Evolutionary conservation across 2,113 vertebrate genomes (phyloP), one percentile per base, ranked within the genome.

Genomic region (Hiodon tergisus): DNA sequence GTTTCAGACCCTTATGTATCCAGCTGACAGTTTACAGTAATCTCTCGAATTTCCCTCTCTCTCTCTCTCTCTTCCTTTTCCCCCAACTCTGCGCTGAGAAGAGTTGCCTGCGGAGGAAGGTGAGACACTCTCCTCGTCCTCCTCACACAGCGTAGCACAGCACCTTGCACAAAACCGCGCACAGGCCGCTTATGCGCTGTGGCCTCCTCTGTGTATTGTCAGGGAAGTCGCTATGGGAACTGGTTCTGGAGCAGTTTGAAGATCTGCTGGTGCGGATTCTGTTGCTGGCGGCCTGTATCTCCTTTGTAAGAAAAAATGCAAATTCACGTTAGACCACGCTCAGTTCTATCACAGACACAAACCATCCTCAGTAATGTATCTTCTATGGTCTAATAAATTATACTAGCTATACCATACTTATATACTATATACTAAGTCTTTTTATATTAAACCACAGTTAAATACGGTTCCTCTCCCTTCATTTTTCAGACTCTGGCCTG

Each of bases 231-330:
- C 88, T 93, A 0, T 93, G 90, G 91, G 87, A 86, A 78, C 85
- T 93, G 72, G 86, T 93, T 52, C 54, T 93, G 76, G 91, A 93
- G 66, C 91, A 93, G 83, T 93, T 93, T 81, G 91, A 93, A 79
- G 91, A 93, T 81, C 82, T 93, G 67, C 81, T 93, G 65, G 91
- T 93, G 66, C 86, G 91, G 70, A 93, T 93, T 61, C 67, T 93
- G 75, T 87, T 93, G 55, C 83, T 93, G 71, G 91, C 91, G 3
- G 91, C 91, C 3, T 92, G 90, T 75, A 93, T 93, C 80, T 93
- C 91, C 51, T 93, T 93, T 79, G 91, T 93, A 89, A 90, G 91
- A 61, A 77, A 76, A 77, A 68, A 17, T 5, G 51, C 4, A 17
- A 11, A 48, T 47, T 11, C 57, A 66, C 67, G 10, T 4, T 55